A percentile compares a stretch with the other conserved stretches of the same genome.
Conservation (phyloP, 2,797 vertebrate genomes). For the Knipowitschia caucasica region DNA sequence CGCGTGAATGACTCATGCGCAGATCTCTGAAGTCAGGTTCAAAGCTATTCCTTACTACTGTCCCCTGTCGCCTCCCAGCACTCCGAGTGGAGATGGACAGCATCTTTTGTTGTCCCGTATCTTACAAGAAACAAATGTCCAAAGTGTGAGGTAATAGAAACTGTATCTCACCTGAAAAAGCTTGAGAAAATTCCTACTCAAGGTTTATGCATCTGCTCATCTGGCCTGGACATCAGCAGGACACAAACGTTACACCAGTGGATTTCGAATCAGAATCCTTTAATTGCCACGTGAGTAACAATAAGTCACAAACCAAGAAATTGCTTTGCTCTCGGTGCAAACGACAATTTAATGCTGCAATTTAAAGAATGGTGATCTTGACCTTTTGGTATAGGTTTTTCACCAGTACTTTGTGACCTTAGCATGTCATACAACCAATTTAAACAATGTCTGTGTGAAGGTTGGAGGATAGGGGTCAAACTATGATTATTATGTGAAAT, state of each 20-base stretch:
- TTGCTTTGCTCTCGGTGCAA: too few species aligned
- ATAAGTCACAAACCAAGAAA: too few species aligned
- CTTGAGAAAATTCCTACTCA: conserved; percentile 29
- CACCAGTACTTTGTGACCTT: not conserved
- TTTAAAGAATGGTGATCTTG: conserved; percentile 2
- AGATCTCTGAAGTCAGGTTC: conserved; percentile 40
- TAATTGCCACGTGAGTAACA: too few species aligned
- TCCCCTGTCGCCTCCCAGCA: conserved; percentile 16
- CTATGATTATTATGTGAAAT: too few species aligned
- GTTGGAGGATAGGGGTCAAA: too few species aligned
- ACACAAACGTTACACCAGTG: conserved; percentile 18
- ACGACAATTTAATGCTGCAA: not conserved
- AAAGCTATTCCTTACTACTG: conserved; percentile 46
- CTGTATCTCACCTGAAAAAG: conserved; percentile 16
- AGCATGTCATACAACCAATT: not conserved
- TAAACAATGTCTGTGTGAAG: too few species aligned
- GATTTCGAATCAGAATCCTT: too few species aligned
- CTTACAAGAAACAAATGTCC: conserved; percentile 29
- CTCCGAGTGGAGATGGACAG: conserved; percentile 31
- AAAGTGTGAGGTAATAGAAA: conserved; percentile 33
- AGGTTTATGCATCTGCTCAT: conserved; percentile 10
- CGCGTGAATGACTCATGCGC: conserved; percentile 52
- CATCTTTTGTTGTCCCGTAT: conserved; percentile 33
- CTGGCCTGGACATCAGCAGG: conserved; percentile 22
- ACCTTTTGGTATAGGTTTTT: conserved; percentile 1